Percentiles rank a stretch among this genome's conserved stretches.
Conservation (phyloP, 2,888 invertebrate genomes). For the Macaria notata region DNA sequence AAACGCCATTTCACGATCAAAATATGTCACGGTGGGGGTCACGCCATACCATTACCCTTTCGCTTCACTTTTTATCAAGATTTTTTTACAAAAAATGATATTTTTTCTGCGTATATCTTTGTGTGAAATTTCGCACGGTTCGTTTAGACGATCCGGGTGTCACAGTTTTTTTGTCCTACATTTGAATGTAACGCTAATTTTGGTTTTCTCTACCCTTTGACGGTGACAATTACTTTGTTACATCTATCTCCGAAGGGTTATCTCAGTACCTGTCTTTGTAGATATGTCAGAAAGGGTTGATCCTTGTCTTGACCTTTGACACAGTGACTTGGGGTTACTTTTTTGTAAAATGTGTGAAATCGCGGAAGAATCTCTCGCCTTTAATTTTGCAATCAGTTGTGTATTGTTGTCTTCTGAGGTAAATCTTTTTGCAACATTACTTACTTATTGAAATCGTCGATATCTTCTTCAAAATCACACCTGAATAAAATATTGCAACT, state of each 20-base stretch:
- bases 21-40: conserved; percentile 56
- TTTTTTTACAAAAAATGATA: conserved; percentile 39
- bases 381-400: conserved; percentile 48
- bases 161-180: conserved; percentile 40
- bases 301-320: conserved; percentile 69
- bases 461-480: too few species aligned
- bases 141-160: conserved; percentile 61
- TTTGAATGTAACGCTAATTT: conserved; percentile 78
- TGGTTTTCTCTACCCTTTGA: conserved; percentile 64
- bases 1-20: conserved; percentile 46
- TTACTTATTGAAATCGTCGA: too few species aligned
- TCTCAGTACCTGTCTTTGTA: conserved; percentile 60
- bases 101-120: conserved; percentile 51
- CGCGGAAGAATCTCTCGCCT: conserved; percentile 36
- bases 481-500: too few species aligned
- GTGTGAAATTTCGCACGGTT: conserved; percentile 78
- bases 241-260: conserved; percentile 57
- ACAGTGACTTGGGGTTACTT: conserved; percentile 47
- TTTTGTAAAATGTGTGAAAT: conserved; percentile 57
- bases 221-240: conserved; percentile 53
- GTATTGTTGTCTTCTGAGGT: conserved; percentile 39
- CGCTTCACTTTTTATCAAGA: conserved; percentile 51
- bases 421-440: too few species aligned
- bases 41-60: conserved; percentile 41
- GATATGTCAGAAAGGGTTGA: conserved; percentile 62